phyloP scores from a whole-genome alignment of 2,113 vertebrate species.

The Vimba vimba region DNA sequence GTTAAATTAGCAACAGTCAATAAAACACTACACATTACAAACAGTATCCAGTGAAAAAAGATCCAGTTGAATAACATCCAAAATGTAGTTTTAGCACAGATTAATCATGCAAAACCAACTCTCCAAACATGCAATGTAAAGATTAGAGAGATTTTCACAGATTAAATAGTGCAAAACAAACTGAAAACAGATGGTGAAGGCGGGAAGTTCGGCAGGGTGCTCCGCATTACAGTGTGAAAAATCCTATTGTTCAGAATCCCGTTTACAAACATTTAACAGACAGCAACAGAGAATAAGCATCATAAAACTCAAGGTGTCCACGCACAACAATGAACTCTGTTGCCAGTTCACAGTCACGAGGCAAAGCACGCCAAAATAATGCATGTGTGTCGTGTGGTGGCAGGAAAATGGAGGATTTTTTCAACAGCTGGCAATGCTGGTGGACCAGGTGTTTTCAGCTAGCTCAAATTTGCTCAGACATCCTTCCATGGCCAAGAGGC shows the following conservation, averaged over 20 bases:
- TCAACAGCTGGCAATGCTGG: constrained; percentile 43
- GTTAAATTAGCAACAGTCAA: neutral
- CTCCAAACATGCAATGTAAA: constrained; percentile 30
- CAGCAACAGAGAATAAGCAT: neutral
- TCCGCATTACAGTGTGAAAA: constrained; percentile 20
- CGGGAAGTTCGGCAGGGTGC: constrained; percentile 32
- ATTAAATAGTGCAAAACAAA: constrained; percentile 54
- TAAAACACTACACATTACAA: constrained; percentile 3
- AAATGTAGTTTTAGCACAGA: neutral
- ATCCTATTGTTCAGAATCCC: constrained; percentile 47
- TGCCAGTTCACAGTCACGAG: constrained; percentile 5
- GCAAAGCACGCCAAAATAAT: neutral
- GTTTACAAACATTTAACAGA: constrained; percentile 40
- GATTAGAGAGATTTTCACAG: constrained; percentile 51
- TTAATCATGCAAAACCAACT: constrained; percentile 24
- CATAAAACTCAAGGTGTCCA: neutral
- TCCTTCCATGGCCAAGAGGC: constrained; percentile 21
- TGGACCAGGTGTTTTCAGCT: constrained; percentile 48
- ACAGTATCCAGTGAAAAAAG: neutral
- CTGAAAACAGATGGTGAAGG: constrained; percentile 57
- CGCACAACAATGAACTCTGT: neutral
- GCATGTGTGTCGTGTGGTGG: neutral
- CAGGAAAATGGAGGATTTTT: constrained; percentile 35
- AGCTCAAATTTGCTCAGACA: constrained; percentile 47
- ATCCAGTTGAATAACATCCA: neutral